These are phyloP conservation scores for Stratiomys singularior DNA, from an alignment of 2,888 invertebrate genomes.

Conservation along the genomic window DNA sequence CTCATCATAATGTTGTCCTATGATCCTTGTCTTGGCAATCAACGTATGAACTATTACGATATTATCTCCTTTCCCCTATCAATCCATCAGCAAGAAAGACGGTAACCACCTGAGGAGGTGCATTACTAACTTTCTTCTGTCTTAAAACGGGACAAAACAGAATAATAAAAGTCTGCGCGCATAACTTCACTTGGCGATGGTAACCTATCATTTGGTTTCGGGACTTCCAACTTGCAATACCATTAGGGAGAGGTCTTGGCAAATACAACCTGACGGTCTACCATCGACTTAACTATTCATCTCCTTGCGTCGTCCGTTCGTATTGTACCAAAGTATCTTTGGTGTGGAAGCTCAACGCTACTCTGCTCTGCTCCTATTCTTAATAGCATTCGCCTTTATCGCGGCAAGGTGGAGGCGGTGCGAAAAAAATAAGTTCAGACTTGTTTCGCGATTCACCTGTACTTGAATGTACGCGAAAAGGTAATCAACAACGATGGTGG, in stretches of 20 bases:
- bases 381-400: not conserved
- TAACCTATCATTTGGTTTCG: conserved; percentile 40
- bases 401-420: conserved; percentile 24
- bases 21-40: too few relatives aligned
- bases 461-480: conserved; percentile 4
- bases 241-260: not conserved
- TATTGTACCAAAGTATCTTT: not conserved
- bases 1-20: too few relatives aligned
- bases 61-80: not conserved
- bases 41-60: not conserved
- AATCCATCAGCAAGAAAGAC: too few relatives aligned
- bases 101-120: conserved; percentile 40
- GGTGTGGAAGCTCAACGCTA: too few relatives aligned
- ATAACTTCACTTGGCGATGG: not conserved
- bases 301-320: not conserved
- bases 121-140: conserved; percentile 38
- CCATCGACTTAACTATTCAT: not conserved
- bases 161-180: conserved; percentile 7
- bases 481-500: not conserved
- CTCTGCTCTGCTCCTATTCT: not conserved
- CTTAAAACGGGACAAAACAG: conserved; percentile 19
- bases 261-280: not conserved
- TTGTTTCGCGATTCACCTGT: not conserved
- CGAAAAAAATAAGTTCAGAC: conserved; percentile 35
- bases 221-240: not conserved